phyloP scores from a whole-genome alignment of 1,140 invertebrate species.

The Atopsyche davidsoni region DNA sequence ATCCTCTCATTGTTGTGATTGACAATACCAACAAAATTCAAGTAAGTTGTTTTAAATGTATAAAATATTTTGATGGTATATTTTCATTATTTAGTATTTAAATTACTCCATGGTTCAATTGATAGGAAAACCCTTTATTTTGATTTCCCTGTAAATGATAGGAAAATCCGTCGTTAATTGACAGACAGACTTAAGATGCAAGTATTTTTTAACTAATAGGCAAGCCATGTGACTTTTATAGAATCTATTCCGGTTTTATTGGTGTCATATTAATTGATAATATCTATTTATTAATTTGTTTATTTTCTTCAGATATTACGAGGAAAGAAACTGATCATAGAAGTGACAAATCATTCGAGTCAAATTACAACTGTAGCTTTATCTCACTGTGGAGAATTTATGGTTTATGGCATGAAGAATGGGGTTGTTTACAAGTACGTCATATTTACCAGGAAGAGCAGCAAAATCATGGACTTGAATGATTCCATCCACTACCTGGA shows the following conservation, averaged over 20 bases:
- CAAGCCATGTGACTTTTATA: too few relatives aligned
- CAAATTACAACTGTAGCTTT: conserved; percentile 13
- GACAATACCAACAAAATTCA: conserved; percentile 18
- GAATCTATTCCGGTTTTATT: too few relatives aligned
- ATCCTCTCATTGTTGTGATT: conserved; percentile 20
- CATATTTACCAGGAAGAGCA: not conserved
- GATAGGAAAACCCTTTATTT: too few relatives aligned
- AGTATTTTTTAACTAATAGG: too few relatives aligned
- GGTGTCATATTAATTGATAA: too few relatives aligned
- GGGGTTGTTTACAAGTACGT: conserved; percentile 19
- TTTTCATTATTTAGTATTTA: too few relatives aligned
- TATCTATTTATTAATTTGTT: not conserved
- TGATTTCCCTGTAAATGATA: too few relatives aligned
- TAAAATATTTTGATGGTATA: too few relatives aligned
- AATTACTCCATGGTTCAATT: too few relatives aligned
- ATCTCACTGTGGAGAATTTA: conserved; percentile 14
- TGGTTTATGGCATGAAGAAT: conserved; percentile 21
- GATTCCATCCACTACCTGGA: conserved; percentile 23
- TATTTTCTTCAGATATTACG: conserved; percentile 21
- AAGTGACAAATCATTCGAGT: conserved; percentile 7
- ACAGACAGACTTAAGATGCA: too few relatives aligned
- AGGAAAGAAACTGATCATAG: conserved; percentile 20
- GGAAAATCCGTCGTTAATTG: too few relatives aligned
- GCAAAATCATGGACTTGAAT: conserved; percentile 20
- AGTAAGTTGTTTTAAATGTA: conserved; percentile 13